Percentiles rank a stretch among this genome's conserved stretches.
Evolutionary conservation across 1,140 invertebrate genomes (phyloP).

Genomic region (Bombus polaris): DNA sequence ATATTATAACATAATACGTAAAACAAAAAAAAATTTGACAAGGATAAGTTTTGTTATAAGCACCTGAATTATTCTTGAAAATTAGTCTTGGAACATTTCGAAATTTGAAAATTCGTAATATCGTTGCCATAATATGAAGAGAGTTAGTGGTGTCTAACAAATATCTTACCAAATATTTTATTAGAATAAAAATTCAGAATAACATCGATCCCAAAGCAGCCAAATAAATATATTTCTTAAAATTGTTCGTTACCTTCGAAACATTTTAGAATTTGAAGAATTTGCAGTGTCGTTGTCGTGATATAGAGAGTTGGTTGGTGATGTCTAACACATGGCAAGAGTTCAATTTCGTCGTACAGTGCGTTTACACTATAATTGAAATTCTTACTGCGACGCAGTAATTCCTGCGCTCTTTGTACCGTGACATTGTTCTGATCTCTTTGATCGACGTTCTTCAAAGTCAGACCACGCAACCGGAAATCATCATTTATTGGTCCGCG

Average conservation of each 20-base stretch:
- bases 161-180: no score
- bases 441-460: conserved; percentile 63
- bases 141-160: no score
- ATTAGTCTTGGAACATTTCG: no score
- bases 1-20: no score
- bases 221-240: not conserved
- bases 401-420: conserved; percentile 59
- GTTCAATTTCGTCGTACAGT: conserved; percentile 24
- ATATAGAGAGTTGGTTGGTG: conserved; percentile 6
- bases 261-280: conserved; percentile 31
- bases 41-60: no score
- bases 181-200: no score
- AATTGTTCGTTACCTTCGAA: not conserved
- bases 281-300: conserved; percentile 30
- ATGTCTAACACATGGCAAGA: conserved; percentile 42
- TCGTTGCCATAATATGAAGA: no score
- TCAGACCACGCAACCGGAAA: conserved; percentile 45
- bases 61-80: no score
- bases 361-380: conserved; percentile 59
- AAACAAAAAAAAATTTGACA: no score
- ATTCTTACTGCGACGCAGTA: conserved; percentile 59
- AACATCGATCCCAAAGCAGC: not conserved
- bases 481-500: conserved; percentile 56
- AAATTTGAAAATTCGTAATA: no score
- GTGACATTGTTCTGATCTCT: conserved; percentile 27